A percentile compares a stretch with the other conserved stretches of the same genome.
Evolutionary conservation across 2,888 invertebrate genomes (phyloP).

Genomic region (Ichneumon xanthorius): DNA sequence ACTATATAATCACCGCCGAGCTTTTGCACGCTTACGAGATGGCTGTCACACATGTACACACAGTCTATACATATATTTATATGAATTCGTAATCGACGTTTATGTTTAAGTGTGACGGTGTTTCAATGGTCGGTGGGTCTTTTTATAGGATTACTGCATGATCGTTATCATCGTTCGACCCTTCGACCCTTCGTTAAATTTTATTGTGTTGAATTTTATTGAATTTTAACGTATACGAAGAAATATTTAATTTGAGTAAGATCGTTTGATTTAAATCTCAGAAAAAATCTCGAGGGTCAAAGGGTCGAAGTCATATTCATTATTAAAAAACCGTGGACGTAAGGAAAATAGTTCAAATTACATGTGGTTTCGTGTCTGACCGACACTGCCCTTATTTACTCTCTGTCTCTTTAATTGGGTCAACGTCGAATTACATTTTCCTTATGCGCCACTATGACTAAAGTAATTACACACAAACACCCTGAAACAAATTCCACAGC

Average conservation of each 20-base stretch:
- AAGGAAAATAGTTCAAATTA: not conserved
- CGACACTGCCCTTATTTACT: no score
- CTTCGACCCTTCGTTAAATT: not conserved
- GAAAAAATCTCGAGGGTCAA: not conserved
- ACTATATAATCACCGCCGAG: constrained; percentile 72
- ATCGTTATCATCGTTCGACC: constrained; percentile 25
- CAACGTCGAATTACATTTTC: constrained; percentile 20
- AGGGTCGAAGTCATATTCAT: not conserved
- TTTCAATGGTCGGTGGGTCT: constrained; percentile 34
- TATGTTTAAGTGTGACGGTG: constrained; percentile 41
- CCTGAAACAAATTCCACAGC: constrained; percentile 20
- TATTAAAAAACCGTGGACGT: constrained; percentile 1
- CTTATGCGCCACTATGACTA: constrained; percentile 25
- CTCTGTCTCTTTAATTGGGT: not conserved
- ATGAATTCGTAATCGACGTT: constrained; percentile 25
- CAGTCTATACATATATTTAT: constrained; percentile 42
- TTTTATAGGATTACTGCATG: constrained; percentile 35
- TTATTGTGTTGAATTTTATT: not conserved
- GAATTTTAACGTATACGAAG: not conserved
- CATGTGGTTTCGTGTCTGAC: no score
- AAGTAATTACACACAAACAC: constrained; percentile 24
- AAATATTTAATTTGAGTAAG: not conserved
- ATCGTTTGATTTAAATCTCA: not conserved
- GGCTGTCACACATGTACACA: constrained; percentile 71
- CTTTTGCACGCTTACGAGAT: constrained; percentile 79